These are phyloP conservation scores for Parapristionchus giblindavisi DNA, from an alignment of 2,888 invertebrate genomes.

Conservation along the genomic window DNA sequence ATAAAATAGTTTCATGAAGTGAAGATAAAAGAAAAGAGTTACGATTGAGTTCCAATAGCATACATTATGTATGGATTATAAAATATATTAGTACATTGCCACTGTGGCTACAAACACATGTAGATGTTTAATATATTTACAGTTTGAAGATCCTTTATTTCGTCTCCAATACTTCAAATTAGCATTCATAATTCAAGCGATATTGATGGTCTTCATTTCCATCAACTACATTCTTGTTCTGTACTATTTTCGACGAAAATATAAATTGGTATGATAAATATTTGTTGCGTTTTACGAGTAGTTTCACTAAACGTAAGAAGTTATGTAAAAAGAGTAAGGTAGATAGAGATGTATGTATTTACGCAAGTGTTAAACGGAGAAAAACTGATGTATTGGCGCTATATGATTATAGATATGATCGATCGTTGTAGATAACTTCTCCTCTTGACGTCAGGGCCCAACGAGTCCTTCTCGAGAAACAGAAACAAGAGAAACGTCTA, in stretches of 20 bases:
- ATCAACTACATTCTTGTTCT: not conserved
- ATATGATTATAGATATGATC: not conserved
- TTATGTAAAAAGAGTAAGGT: too few relatives aligned
- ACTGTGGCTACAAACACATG: too few relatives aligned
- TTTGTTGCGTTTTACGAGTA: too few relatives aligned
- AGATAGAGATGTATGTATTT: too few relatives aligned
- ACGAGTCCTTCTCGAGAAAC: conserved; percentile 4
- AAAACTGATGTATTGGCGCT: not conserved
- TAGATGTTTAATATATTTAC: too few relatives aligned
- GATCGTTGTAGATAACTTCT: not conserved
- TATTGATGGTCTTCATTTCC: not conserved
- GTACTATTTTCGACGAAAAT: not conserved
- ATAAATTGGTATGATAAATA: not conserved
- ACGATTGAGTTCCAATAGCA: too few relatives aligned
- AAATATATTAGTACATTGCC: too few relatives aligned
- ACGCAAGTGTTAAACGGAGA: not conserved
- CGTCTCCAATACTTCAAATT: not conserved
- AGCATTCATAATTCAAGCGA: not conserved
- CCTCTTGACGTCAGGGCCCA: not conserved
- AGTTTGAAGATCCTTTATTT: not conserved
- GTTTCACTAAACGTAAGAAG: too few relatives aligned
- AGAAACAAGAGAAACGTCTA: conserved; percentile 16
- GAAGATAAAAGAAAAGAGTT: too few relatives aligned
- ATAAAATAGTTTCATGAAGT: too few relatives aligned
- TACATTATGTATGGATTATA: too few relatives aligned